Evolutionary conservation across 2,113 vertebrate genomes (phyloP).

Genomic region (Ariopsis seemanni): DNA sequence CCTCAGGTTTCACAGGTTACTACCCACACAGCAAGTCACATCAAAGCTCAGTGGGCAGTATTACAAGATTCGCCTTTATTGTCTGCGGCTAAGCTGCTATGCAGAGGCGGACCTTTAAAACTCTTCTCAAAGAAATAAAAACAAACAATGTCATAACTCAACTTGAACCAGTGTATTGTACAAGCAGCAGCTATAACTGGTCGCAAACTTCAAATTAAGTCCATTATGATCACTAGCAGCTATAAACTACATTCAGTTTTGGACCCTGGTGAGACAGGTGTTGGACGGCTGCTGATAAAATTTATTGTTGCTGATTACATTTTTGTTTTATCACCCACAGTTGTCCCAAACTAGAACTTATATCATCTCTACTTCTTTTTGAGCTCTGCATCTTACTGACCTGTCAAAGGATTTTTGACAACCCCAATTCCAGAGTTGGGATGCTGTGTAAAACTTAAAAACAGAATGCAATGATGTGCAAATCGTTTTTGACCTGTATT

Average conservation of each 20-base stretch:
- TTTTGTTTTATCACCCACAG: not conserved
- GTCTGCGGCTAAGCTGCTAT: not conserved
- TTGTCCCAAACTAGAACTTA: not conserved
- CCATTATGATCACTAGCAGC: not conserved
- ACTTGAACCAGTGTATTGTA: not conserved
- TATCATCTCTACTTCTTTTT: not conserved
- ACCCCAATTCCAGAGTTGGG: too few relatives aligned
- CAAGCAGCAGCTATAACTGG: not conserved
- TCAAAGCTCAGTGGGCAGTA: constrained; percentile 5
- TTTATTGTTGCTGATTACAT: not conserved
- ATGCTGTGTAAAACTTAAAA: too few relatives aligned
- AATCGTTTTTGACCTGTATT: too few relatives aligned
- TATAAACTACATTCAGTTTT: not conserved
- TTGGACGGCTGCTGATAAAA: not conserved
- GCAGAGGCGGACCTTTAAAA: not conserved
- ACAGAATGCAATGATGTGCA: too few relatives aligned
- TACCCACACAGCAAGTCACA: constrained; percentile 9
- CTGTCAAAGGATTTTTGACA: not conserved
- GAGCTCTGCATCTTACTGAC: not conserved
- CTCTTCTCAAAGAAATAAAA: not conserved
- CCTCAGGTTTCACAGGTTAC: constrained; percentile 10
- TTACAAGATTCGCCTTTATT: not conserved
- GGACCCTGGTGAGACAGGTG: not conserved
- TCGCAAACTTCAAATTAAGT: not conserved
- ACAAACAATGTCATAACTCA: not conserved